phyloP scores from a whole-genome alignment of 1,140 invertebrate species.

The Homalodisca vitripennis region DNA sequence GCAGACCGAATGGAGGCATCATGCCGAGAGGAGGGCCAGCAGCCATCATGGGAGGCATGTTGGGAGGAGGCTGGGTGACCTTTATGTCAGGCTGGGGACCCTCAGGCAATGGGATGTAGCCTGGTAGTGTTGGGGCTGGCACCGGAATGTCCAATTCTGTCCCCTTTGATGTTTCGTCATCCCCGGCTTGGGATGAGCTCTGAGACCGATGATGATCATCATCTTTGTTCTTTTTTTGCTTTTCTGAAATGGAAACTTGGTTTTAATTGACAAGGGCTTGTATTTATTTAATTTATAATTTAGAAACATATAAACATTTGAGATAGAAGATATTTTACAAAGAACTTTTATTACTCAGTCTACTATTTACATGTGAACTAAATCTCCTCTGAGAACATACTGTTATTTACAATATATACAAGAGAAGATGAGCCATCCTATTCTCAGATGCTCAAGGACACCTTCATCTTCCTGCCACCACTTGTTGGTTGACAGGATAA shows the following conservation, averaged over 20 bases:
- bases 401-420: no score
- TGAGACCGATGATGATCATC: slow-evolving; percentile 25
- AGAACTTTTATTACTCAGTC: no score
- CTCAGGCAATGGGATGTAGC: slow-evolving; percentile 45
- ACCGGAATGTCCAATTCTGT: slow-evolving; percentile 30
- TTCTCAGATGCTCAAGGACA: no score
- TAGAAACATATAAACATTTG: no score
- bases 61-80: slow-evolving; percentile 54
- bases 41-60: slow-evolving; percentile 50
- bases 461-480: no score
- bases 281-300: no score
- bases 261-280: neutral
- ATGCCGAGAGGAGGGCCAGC: slow-evolving; percentile 44
- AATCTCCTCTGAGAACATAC: no score
- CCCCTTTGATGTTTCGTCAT: slow-evolving; percentile 6
- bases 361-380: no score
- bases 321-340: no score
- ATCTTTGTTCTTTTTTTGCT: slow-evolving; percentile 22
- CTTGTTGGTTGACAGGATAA: no score
- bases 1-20: slow-evolving; percentile 53
- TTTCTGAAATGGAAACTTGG: neutral
- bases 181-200: slow-evolving; percentile 20
- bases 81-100: slow-evolving; percentile 39
- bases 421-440: no score
- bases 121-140: slow-evolving; percentile 36